Evolutionary conservation across 2,797 vertebrate genomes (phyloP), one percentile per base, ranked within the genome.

Genomic region (Sebastes minor): DNA sequence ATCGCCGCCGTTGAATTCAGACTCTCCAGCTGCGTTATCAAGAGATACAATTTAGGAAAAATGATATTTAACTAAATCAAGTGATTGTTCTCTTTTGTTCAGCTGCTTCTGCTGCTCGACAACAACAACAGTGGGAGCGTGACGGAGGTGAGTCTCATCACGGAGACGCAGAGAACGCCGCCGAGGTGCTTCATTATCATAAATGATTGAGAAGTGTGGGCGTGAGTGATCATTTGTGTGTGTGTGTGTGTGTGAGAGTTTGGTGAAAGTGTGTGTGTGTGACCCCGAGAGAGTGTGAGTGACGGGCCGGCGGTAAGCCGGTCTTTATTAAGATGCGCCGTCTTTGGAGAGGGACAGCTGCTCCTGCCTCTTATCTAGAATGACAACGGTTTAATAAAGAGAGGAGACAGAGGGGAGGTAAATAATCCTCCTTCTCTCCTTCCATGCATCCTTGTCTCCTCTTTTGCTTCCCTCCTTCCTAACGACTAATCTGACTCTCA

Each of bases 321-420:
- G 65, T 91, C 89, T 94, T 94, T 95, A 94, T 94, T 93, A 92
- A 93, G 89, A 86, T 55, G 84, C 65, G 56, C 28, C 64, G 76
- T 91, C 87, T 89, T 82, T 76, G 46, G 85, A 86, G 84, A 90
- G 59, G 87, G 79, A 87, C 84, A 84, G 91, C 88, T 81, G 91
- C 88, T 89, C 42, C 88, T 59, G 89, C 82, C 56, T 83, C 89
- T 91, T 91, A 89, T 93, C 87, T 74, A 65, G 63, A 78, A 82
- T 78, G 88, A 88, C 82, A 87, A 86, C 86, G 89, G 79, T 93
- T 91, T 94, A 94, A 95, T 93, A 94, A 95, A 91, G 80, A 57
- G 16, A 69, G 67, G 75, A 85, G 88, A 92, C 71, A 80, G 76
- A 85, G 69, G 42, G 66, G 42, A 67, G 59, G 76, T 66, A 88